Evolutionary conservation across 1,140 invertebrate species (phyloP), one percentile per base, ranked within the genome.

Genomic region (Aphis gossypii): DNA sequence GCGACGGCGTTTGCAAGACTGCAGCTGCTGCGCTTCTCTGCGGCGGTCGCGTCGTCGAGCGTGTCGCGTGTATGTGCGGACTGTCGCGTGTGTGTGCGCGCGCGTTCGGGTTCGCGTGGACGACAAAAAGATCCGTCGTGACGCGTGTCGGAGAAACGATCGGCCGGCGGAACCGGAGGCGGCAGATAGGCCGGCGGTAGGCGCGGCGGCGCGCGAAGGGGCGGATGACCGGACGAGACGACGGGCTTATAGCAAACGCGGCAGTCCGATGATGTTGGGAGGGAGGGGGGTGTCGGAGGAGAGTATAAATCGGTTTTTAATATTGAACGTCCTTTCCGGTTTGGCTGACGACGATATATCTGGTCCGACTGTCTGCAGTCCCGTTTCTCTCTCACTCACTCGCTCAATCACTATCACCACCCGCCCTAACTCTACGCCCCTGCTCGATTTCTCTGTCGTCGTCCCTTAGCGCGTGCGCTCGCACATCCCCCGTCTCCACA

Each of bases 271-370:
- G 38, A 41, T 41, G 0, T 41, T 18, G 38, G 83, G 4, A 0
- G 83, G 23, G 86, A 7, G 30, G 18, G 87, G 20, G n/a, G 46
- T 35, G 35, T 3, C 6, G 88, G 25, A 48, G 41, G 30, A 20
- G 86, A 48, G 86, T 23, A 56, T 90, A 90, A 90, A 90, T 90
- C 89, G 89, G 89, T 90, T 90, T 90, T 90, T 90, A 90, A 90
- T 90, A 90, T 90, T 68, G 89, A 90, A 90, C 89, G 89, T 90
- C 54, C 89, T 44, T 90, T 90, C 89, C 89, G 89, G 89, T 90
- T 90, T 90, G 54, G 89, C 89, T 60, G 88, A 90, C 88, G 88
- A 60, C 87, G 87, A 46, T n/a, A 86, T 76, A 76, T 76, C 60
- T 76, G 60, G 60, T 76, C 60, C 14, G 60, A 76, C 44, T 30